Conservation (phyloP, 2,888 invertebrate genomes). For the Acleris sparsana region DNA sequence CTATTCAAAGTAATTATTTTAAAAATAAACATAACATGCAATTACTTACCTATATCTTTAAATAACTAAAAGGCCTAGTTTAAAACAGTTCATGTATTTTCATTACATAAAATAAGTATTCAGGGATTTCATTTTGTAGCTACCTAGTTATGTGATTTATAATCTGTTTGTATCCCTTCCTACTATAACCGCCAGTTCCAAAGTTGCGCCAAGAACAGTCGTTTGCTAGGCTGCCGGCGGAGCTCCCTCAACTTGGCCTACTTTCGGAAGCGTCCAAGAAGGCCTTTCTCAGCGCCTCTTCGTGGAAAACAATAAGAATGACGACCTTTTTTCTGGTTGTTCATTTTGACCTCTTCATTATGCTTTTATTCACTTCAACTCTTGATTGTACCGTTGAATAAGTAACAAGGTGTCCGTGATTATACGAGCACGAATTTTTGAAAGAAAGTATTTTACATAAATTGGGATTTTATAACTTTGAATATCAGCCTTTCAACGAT, state of each 20-base stretch:
- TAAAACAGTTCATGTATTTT: not conserved
- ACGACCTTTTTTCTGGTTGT: constrained; percentile 25
- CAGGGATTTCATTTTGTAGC: too few species aligned
- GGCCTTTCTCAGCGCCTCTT: constrained; percentile 24
- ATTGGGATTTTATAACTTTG: too few species aligned
- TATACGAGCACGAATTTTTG: too few species aligned
- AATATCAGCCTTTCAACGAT: too few species aligned
- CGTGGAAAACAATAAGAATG: constrained; percentile 26
- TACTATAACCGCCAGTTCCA: not conserved
- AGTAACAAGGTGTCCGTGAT: not conserved
- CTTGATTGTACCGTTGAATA: constrained; percentile 1
- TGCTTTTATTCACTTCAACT: constrained; percentile 7
- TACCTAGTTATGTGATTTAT: not conserved
- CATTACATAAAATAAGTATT: too few species aligned
- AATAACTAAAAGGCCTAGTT: too few species aligned
- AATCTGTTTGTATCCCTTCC: not conserved
- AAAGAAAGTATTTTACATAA: too few species aligned
- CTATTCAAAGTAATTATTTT: too few species aligned
- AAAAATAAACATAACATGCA: too few species aligned
- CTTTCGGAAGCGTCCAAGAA: constrained; percentile 15
- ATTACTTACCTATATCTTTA: too few species aligned
- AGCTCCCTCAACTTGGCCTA: constrained; percentile 29
- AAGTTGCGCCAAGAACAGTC: constrained; percentile 6
- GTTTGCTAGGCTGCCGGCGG: constrained; percentile 15
- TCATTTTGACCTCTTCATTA: constrained; percentile 28